Base-by-base conservation (phyloP, 2,797 vertebrate genomes). In the Mionectes olivaceus region DNA sequence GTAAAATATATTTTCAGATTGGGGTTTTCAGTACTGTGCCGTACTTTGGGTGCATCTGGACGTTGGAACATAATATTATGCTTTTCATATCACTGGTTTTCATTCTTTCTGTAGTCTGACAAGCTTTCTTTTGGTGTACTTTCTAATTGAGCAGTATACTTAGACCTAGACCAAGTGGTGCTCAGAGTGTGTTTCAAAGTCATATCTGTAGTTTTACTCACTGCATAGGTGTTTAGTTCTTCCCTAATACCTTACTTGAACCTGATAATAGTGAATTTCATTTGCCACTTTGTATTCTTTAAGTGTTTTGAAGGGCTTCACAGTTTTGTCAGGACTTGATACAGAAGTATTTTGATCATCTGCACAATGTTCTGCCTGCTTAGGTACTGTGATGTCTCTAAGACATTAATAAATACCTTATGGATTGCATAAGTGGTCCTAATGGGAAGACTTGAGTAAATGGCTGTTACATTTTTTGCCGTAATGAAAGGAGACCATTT, bases 131-230 rank as follows among this genome's bases (percentile, higher is more conserved):
- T 50, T 93, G 25, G 4, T 76, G n/a, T 39, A 52, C 27, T 91
- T 79, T 82, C 0, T 0, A 60, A 67, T 0, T 70, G 37, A 59
- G 19, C 5, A 0, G 0, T 83, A 30, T 67, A 19, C 43, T 79
- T 69, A 57, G 73, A 52, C 35, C 7, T 87, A 80, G 22, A 19
- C 37, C 22, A 59, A n/a, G 13, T 32, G 27, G 44, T 82, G 47
- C 39, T 86, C n/a, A 65, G 41, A 52, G 10, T 77, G 71, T 11
- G 80, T 85, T 92, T 85, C 44, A 32, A 11, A 89, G 25, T 50
- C 9, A 3, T 83, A 41, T 53, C 41, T 35, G 14, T 59, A 27
- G 53, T 83, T 83, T 19, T 52, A 1, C 44, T 90, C 55, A 28
- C 52, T 77, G 19, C 25, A n/a, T 14, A 50, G 11, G 3, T 67